A percentile compares a stretch with the other conserved stretches of the same genome.
These are phyloP conservation scores for Ecliptopera silaceata DNA, from an alignment of 2,888 invertebrate species.

Conservation along the genomic window DNA sequence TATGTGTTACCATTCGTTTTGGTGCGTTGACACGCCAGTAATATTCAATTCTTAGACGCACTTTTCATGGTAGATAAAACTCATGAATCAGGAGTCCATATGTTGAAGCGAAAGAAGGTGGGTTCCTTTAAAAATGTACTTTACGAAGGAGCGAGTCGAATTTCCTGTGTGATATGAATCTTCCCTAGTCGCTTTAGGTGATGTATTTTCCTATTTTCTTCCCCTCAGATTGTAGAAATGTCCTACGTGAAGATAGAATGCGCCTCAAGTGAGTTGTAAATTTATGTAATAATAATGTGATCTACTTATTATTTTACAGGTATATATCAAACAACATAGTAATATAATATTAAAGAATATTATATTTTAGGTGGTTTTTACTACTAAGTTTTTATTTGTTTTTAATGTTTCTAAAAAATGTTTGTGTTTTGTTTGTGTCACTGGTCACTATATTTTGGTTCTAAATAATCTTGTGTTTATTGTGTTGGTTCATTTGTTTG, in stretches of 20 bases:
- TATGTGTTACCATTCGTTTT: conserved; percentile 62
- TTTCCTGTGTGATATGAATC: conserved; percentile 82
- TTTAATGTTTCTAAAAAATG: no score
- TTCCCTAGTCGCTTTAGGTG: conserved; percentile 82
- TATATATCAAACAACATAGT: no score
- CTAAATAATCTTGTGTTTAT: no score
- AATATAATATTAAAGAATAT: no score
- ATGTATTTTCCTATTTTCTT: conserved; percentile 80
- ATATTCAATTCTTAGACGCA: conserved; percentile 75
- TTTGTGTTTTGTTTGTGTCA: no score
- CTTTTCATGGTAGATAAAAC: conserved; percentile 81
- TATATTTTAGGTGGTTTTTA: no score
- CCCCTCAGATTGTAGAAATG: conserved; percentile 55
- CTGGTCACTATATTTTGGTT: no score
- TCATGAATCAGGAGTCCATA: conserved; percentile 80
- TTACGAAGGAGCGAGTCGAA: conserved; percentile 68
- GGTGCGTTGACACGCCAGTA: conserved; percentile 59
- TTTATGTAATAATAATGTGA: conserved; percentile 20
- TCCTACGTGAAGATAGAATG: conserved; percentile 44
- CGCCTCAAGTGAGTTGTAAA: conserved; percentile 21
- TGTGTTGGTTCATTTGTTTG: no score
- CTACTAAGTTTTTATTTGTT: no score
- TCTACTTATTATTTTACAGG: neutral
- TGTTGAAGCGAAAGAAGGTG: conserved; percentile 70
- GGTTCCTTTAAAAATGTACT: conserved; percentile 74